Base-by-base conservation (phyloP, 2,113 vertebrate species). In the Picathartes gymnocephalus region DNA sequence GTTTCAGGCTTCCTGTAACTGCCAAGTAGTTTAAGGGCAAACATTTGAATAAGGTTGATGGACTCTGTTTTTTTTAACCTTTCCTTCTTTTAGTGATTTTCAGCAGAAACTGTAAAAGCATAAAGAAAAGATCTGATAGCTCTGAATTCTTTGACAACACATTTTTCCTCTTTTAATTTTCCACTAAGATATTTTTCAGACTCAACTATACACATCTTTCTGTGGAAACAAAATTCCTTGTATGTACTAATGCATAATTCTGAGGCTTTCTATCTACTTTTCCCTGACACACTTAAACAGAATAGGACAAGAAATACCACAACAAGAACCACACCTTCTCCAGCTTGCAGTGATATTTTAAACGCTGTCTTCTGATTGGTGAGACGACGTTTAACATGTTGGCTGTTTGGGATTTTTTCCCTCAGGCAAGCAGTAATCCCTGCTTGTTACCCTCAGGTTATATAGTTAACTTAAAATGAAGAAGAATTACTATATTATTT, bases 371-470 rank as follows among this genome's bases (percentile, higher is more conserved):
- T 92, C 33, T 90, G 91, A 94, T 76, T 66, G n/a, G 73, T 58
- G 33, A 89, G 48, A 66, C 5, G 40, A 42, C 40, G 35, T 94
- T 95, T 97, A 96, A 87, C 70, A 86, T 61, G 4, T 37, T 53
- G 21, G 12, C 47, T 88, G 53, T 6, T 66, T 33, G 6, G 25
- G 7, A 3, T 90, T 83, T 86, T 87, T 91, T 22, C 28, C 76
- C 84, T 91, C 78, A 47, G 87, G 93, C 88, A 95, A 88, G 62
- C 33, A 94, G 88, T 92, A 95, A 95, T 95, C 82, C 24, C 81
- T 93, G 45, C 80, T 89, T 95, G 78, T 95, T 95, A 95, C 93
- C 91, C 86, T 80, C 87, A 85, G 91, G 94, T 95, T 91, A 85
- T 68, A 77, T 69, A 65, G 90, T 69, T 64, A 87, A 81, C 92